Evolutionary conservation across 2,113 vertebrate species (phyloP).

Genomic region (Sula dactylatra): DNA sequence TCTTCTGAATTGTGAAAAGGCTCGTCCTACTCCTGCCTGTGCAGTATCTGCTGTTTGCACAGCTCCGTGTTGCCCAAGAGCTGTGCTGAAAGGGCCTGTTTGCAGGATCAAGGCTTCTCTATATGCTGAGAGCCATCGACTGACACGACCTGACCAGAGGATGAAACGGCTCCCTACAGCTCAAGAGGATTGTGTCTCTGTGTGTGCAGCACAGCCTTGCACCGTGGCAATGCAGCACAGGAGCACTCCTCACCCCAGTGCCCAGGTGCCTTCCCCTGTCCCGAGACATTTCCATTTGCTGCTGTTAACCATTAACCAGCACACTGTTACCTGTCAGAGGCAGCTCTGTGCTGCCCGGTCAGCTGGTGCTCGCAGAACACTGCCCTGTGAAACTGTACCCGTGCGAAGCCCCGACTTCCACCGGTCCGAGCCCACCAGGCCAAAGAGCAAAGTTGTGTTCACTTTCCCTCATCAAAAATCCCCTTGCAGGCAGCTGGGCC

Average conservation of each 20-base stretch:
- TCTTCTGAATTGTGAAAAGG: neutral
- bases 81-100: neutral
- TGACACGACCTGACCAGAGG: neutral
- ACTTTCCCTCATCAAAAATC: neutral
- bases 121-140: neutral
- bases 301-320: neutral
- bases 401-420: neutral
- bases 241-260: neutral
- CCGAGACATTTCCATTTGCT: neutral
- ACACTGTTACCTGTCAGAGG: neutral
- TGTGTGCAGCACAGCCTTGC: neutral
- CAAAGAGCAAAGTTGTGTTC: neutral
- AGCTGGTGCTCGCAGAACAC: neutral
- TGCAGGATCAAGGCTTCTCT: neutral
- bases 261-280: neutral
- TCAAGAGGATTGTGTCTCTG: accelerated
- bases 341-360: neutral
- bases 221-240: neutral
- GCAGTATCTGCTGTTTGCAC: accelerated
- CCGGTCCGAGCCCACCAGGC: accelerated
- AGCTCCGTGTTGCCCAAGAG: neutral
- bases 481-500: neutral
- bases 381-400: neutral
- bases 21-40: accelerated
- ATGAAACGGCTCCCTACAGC: accelerated